phyloP scores from a whole-genome alignment of 2,113 vertebrate genomes.

The Hemiscyllium ocellatum region DNA sequence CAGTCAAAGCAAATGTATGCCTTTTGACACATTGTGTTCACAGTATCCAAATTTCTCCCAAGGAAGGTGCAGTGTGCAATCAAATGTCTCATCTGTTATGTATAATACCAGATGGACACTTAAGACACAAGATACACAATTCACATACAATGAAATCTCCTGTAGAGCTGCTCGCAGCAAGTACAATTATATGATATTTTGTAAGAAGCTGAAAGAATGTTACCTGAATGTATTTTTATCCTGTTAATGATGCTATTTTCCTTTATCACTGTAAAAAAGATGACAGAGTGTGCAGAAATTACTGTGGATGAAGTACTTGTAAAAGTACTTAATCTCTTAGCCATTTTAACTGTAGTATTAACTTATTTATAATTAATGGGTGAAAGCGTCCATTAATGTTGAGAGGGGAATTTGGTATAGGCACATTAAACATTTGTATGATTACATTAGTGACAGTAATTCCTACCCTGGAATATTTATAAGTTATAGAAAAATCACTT shows the following conservation, averaged over 20 bases:
- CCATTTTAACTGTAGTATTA: background rate
- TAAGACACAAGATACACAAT: background rate
- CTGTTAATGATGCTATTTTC: slow-evolving; percentile 4
- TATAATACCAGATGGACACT: background rate
- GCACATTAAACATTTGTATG: background rate
- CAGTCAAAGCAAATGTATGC: background rate
- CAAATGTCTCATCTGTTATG: background rate
- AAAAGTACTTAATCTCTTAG: background rate
- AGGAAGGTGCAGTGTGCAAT: background rate
- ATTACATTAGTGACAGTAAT: slow-evolving; percentile 18
- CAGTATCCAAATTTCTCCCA: background rate
- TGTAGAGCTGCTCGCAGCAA: background rate
- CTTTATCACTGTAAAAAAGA: background rate
- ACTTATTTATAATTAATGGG: background rate
- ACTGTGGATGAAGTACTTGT: background rate
- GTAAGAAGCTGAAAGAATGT: background rate
- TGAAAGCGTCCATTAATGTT: background rate
- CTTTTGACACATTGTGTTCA: background rate
- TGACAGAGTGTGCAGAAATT: background rate
- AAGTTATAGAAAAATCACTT: slow-evolving; percentile 5
- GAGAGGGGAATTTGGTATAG: background rate
- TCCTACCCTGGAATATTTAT: slow-evolving; percentile 12
- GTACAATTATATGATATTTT: background rate
- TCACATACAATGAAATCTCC: background rate
- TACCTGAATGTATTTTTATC: background rate